phyloP scores from a whole-genome alignment of 2,888 invertebrate species.

The Ochropacha duplaris region DNA sequence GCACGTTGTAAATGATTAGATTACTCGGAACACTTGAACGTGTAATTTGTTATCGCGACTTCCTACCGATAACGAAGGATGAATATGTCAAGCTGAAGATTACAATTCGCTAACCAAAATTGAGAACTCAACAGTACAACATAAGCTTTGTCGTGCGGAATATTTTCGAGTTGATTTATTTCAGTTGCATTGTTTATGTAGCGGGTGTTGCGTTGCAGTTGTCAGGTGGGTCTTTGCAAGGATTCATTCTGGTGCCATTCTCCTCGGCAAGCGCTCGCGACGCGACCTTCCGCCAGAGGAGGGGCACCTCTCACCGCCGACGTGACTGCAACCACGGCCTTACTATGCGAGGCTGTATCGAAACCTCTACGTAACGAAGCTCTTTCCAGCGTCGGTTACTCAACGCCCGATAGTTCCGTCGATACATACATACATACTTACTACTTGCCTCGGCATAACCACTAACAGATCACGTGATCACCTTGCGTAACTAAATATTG shows the following conservation, averaged over 20 bases:
- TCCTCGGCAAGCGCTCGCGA: conserved; percentile 73
- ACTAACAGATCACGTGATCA: conserved; percentile 73
- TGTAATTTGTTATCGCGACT: conserved; percentile 54
- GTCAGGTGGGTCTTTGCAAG: conserved; percentile 66
- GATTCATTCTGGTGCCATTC: conserved; percentile 78
- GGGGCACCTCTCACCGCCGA: conserved; percentile 80
- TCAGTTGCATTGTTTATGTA: conserved; percentile 38
- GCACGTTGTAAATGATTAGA: conserved; percentile 60
- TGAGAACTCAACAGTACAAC: neutral
- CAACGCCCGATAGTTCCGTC: conserved; percentile 77
- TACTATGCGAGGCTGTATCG: conserved; percentile 81
- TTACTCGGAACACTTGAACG: conserved; percentile 53
- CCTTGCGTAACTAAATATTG: conserved; percentile 72
- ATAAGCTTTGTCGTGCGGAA: neutral
- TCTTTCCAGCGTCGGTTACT: conserved; percentile 77
- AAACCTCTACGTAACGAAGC: conserved; percentile 80
- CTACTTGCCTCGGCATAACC: conserved; percentile 63
- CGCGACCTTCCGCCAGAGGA: conserved; percentile 79
- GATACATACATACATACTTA: conserved; percentile 71
- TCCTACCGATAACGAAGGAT: conserved; percentile 46
- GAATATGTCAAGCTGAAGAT: conserved; percentile 30
- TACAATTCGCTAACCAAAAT: neutral
- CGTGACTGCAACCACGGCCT: conserved; percentile 82
- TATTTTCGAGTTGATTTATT: neutral
- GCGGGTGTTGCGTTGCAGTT: conserved; percentile 29